Percentiles rank a stretch among this genome's conserved stretches.
phyloP scores from a whole-genome alignment of 1,140 invertebrate species.

The Ephestia elutella region DNA sequence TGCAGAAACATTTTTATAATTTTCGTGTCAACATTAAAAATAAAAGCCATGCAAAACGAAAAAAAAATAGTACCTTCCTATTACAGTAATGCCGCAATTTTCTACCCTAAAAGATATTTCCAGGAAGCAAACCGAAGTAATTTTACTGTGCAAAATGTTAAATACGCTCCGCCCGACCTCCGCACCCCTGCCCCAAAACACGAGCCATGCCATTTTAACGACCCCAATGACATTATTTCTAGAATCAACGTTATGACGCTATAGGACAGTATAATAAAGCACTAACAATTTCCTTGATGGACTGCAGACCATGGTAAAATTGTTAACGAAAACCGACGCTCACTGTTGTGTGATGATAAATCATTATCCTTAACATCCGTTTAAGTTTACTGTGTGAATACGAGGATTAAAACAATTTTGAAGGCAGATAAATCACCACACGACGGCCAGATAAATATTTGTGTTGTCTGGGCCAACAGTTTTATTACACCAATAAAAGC shows the following conservation, averaged over 20 bases:
- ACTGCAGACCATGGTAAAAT: background rate
- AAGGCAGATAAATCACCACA: background rate
- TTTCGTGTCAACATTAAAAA: too few relatives aligned
- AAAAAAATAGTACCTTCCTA: too few relatives aligned
- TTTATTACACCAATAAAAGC: constrained; percentile 53
- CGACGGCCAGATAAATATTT: constrained; percentile 15
- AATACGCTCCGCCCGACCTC: background rate
- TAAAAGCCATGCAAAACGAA: too few relatives aligned
- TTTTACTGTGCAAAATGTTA: background rate
- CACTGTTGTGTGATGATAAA: background rate
- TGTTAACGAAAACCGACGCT: background rate
- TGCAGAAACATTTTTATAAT: too few relatives aligned
- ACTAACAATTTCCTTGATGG: constrained; percentile 2
- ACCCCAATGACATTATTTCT: constrained; percentile 21
- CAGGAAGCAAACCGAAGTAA: background rate
- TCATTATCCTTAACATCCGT: background rate
- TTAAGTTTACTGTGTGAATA: background rate
- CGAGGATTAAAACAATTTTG: constrained; percentile 2
- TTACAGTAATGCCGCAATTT: too few relatives aligned
- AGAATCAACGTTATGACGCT: constrained; percentile 8
- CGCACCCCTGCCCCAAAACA: constrained; percentile 15
- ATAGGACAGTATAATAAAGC: constrained; percentile 2
- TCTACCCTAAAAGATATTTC: background rate
- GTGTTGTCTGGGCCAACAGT: constrained; percentile 34
- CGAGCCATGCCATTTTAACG: constrained; percentile 18